These are phyloP conservation scores for Corydoras maculifer DNA, from an alignment of 2,113 vertebrate species.

Conservation along the genomic window DNA sequence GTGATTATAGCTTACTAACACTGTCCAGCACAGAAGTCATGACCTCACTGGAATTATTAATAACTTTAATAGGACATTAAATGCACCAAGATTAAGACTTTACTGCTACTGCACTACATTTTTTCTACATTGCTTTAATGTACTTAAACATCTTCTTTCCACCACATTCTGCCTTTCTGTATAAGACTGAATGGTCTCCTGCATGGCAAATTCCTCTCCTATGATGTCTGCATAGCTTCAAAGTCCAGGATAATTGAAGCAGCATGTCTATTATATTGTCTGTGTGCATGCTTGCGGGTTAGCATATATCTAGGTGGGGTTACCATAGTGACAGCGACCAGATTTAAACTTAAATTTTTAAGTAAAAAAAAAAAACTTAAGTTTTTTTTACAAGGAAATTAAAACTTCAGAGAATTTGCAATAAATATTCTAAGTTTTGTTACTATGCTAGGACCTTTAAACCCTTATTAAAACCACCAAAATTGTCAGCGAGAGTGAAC, in stretches of 20 bases:
- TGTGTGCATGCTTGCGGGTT: neutral
- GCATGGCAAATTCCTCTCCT: conserved; percentile 3
- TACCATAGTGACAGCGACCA: conserved; percentile 9
- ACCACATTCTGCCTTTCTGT: conserved; percentile 9
- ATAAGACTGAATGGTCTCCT: neutral
- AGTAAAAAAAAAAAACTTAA: neutral
- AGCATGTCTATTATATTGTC: conserved; percentile 1
- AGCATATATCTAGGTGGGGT: conserved; percentile 8
- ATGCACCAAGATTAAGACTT: too few species aligned
- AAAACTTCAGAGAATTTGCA: neutral
- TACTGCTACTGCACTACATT: too few species aligned
- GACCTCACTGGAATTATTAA: too few species aligned
- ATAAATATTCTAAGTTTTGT: neutral
- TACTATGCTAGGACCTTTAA: too few species aligned
- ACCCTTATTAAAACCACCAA: too few species aligned
- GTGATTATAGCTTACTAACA: too few species aligned
- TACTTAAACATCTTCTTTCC: neutral
- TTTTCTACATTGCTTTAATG: too few species aligned
- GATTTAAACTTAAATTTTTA: neutral
- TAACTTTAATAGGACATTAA: too few species aligned
- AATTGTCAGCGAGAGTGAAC: too few species aligned
- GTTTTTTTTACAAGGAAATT: neutral
- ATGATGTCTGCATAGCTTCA: conserved; percentile 16
- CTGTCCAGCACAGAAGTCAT: too few species aligned
- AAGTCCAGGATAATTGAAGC: conserved; percentile 14